phyloP scores from a whole-genome alignment of 2,797 vertebrate species.

The Perodicticus potto region DNA sequence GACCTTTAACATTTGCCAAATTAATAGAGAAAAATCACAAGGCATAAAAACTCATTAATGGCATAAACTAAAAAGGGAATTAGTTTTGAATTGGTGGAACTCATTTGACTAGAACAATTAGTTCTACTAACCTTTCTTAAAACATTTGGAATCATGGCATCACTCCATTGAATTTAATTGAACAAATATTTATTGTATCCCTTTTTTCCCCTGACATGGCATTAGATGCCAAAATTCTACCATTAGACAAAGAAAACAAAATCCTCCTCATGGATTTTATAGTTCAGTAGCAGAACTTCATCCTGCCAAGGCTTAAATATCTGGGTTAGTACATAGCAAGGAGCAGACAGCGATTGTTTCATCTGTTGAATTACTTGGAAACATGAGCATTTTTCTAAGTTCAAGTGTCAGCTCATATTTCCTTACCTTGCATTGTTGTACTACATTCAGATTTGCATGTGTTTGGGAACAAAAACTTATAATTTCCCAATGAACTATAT shows the following conservation, averaged over 20 bases:
- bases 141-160: neutral
- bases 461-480: neutral
- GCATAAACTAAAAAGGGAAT: neutral
- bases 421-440: neutral
- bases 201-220: neutral
- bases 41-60: conserved; percentile 23
- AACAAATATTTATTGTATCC: neutral
- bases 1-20: neutral
- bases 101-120: conserved; percentile 1
- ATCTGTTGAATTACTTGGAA: neutral
- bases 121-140: neutral
- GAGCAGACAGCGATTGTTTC: neutral
- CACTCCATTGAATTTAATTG: neutral
- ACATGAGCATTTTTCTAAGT: neutral
- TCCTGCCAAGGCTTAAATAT: neutral
- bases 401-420: neutral
- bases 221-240: neutral
- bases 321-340: neutral
- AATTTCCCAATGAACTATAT: neutral
- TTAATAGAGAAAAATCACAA: conserved; percentile 7
- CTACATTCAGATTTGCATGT: neutral
- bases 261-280: neutral
- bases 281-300: neutral
- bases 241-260: neutral
- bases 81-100: neutral